A percentile compares a stretch with the other conserved stretches of the same genome.
Evolutionary conservation across 1,140 invertebrate genomes (phyloP).

Genomic region (Cydia strobilella): DNA sequence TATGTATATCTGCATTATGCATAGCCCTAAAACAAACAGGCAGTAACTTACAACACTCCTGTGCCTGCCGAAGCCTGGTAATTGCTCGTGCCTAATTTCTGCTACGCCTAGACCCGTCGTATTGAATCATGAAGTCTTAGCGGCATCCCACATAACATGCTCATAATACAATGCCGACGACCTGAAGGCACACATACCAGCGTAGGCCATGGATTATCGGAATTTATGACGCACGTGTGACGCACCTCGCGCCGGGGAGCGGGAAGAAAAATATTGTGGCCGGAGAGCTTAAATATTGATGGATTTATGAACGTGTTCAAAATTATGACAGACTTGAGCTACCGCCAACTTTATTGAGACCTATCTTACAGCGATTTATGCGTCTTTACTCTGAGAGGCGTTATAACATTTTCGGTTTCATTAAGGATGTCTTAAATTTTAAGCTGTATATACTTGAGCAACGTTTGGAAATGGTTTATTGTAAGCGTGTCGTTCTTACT

Average conservation of each 20-base stretch:
- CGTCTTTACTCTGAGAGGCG: background rate
- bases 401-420: conserved; percentile 9
- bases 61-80: background rate
- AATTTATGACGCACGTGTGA: conserved; percentile 77
- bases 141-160: conserved; percentile 71
- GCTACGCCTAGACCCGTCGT: conserved; percentile 23
- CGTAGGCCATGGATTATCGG: conserved; percentile 70
- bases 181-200: conserved; percentile 63
- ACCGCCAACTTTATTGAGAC: conserved; percentile 76
- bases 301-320: conserved; percentile 78
- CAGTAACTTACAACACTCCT: background rate
- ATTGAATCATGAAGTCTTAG: conserved; percentile 74
- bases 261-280: conserved; percentile 76
- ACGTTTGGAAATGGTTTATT: background rate
- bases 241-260: conserved; percentile 62
- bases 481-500: background rate
- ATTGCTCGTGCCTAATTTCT: conserved; percentile 25
- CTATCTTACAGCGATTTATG: conserved; percentile 71
- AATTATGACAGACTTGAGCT: conserved; percentile 74
- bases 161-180: conserved; percentile 67
- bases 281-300: conserved; percentile 76
- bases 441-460: conserved; percentile 55
- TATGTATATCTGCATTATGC: background rate
- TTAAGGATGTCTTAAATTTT: conserved; percentile 41
- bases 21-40: background rate